Percentiles rank a stretch among this genome's conserved stretches.
These are phyloP conservation scores for Pheosia gnoma DNA, from an alignment of 2,888 invertebrate genomes.

Conservation along the genomic window DNA sequence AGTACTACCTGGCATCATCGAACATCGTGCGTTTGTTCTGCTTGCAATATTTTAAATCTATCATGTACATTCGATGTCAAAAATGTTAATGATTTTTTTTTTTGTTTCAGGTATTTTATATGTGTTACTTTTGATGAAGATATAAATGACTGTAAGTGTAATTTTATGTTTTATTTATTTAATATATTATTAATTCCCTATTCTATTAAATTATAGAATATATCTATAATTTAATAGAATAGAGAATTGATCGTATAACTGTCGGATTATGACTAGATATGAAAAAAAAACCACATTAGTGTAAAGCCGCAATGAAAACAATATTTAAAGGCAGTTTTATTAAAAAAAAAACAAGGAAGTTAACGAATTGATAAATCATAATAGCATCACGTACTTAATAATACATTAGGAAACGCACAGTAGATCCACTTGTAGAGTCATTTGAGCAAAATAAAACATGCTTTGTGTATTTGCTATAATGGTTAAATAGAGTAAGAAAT, in stretches of 20 bases:
- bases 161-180: background rate
- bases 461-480: background rate
- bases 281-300: background rate
- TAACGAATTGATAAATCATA: background rate
- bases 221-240: too few relatives aligned
- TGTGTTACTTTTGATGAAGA: background rate
- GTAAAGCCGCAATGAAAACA: background rate
- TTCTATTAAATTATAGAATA: too few relatives aligned
- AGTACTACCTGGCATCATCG: background rate
- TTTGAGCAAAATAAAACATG: background rate
- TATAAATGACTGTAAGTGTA: background rate
- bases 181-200: too few relatives aligned
- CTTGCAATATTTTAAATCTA: too few relatives aligned
- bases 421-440: background rate
- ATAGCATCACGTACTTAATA: conserved; percentile 1
- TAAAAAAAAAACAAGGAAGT: too few relatives aligned
- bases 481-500: background rate
- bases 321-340: background rate
- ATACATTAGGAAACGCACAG: background rate
- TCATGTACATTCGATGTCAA: background rate
- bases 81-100: conserved; percentile 1
- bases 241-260: too few relatives aligned
- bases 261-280: too few relatives aligned
- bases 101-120: conserved; percentile 17
- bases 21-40: background rate